These are phyloP conservation scores for Scaptomyza hsui DNA, from an alignment of 1,140 invertebrate species.

Conservation along the genomic window DNA sequence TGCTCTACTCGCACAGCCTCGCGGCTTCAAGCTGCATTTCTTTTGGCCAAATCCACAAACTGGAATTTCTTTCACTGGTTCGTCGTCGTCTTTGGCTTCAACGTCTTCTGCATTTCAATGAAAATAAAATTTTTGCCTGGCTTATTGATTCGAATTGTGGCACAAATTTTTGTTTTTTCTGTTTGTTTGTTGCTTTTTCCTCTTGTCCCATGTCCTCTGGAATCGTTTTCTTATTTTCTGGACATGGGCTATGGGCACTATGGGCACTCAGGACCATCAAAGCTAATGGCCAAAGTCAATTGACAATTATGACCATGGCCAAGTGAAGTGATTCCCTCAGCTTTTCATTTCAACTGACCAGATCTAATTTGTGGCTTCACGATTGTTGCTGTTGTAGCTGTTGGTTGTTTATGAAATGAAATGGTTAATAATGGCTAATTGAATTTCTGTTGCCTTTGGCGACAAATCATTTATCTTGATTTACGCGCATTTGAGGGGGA, in stretches of 20 bases:
- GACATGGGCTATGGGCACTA: conserved; percentile 1
- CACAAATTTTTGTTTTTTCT: conserved; percentile 46
- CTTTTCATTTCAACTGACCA: conserved; percentile 62
- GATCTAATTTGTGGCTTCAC: conserved; percentile 71
- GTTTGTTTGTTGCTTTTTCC: conserved; percentile 5
- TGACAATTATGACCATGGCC: conserved; percentile 81
- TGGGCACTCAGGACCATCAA: conserved; percentile 45
- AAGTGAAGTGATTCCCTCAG: conserved; percentile 75
- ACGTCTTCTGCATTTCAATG: conserved; percentile 69
- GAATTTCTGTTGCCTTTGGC: conserved; percentile 75
- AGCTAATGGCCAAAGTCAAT: conserved; percentile 81
- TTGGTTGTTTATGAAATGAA: conserved; percentile 69
- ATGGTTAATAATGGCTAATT: conserved; percentile 83
- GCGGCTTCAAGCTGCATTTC: conserved; percentile 49
- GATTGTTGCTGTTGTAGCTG: conserved; percentile 52
- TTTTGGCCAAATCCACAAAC: conserved; percentile 57
- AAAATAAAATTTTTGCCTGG: conserved; percentile 66
- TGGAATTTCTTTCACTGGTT: conserved; percentile 77
- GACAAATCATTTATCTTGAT: conserved; percentile 81
- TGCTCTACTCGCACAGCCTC: conserved; percentile 3
- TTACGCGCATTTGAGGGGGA: conserved; percentile 67
- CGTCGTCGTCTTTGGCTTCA: conserved; percentile 23
- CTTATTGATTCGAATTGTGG: conserved; percentile 57
- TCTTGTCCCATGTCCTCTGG: conserved; percentile 18
- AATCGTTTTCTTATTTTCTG: conserved; percentile 35